These are phyloP conservation scores for Papilio dardanus DNA, from an alignment of 1,140 invertebrate genomes.

Conservation along the genomic window DNA sequence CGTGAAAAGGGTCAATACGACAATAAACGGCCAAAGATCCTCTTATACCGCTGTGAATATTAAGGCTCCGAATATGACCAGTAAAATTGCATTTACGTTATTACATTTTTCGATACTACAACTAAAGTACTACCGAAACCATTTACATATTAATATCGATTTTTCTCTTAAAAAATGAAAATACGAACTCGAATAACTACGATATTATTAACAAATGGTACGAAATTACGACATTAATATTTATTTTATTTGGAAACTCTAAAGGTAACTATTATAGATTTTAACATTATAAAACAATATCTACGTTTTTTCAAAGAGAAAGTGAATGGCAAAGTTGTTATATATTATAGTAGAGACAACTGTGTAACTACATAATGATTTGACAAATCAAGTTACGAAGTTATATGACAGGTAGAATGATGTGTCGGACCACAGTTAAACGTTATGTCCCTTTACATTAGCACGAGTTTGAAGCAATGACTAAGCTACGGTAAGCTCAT, in stretches of 20 bases:
- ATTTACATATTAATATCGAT: background rate
- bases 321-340: background rate
- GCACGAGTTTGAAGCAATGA: slow-evolving; percentile 40
- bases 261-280: too few relatives aligned
- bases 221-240: too few relatives aligned
- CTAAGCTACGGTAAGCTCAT: slow-evolving; percentile 45
- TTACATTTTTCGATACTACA: background rate
- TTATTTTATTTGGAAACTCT: too few relatives aligned
- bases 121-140: background rate
- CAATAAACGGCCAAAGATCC: slow-evolving; percentile 49
- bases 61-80: slow-evolving; percentile 2
- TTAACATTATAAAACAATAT: too few relatives aligned
- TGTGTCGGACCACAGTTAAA: slow-evolving; percentile 6
- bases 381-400: slow-evolving; percentile 2
- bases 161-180: background rate
- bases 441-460: slow-evolving; percentile 2
- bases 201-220: too few relatives aligned
- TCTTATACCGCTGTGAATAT: slow-evolving; percentile 45
- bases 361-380: slow-evolving; percentile 4
- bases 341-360: too few relatives aligned
- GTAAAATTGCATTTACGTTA: slow-evolving; percentile 1
- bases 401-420: slow-evolving; percentile 3
- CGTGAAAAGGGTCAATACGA: slow-evolving; percentile 55
- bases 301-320: too few relatives aligned
- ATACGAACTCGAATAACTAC: too few relatives aligned